These are phyloP conservation scores for Teinopalpus imperialis DNA, from an alignment of 2,888 invertebrate genomes.

Conservation along the genomic window DNA sequence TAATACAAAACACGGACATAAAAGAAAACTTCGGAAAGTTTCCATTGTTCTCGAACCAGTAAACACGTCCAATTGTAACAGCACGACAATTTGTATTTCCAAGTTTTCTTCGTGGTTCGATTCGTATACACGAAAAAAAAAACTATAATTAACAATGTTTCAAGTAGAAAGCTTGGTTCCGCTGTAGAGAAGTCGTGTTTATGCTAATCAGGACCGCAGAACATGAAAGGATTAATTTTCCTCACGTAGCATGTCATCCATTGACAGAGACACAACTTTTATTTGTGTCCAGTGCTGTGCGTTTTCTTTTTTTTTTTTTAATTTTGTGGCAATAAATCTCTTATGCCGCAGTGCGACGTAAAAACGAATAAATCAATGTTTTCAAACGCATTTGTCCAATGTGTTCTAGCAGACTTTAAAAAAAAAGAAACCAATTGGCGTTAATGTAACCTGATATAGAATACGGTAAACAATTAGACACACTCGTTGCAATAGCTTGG, in stretches of 20 bases:
- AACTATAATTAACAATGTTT: slow-evolving; percentile 13
- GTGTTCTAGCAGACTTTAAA: not conserved
- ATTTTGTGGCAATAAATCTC: slow-evolving; percentile 8
- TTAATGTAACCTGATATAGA: not conserved
- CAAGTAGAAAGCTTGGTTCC: slow-evolving; percentile 16
- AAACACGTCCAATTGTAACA: not conserved
- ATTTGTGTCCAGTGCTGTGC: not conserved
- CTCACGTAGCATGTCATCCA: slow-evolving; percentile 3
- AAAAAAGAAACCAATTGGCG: not conserved
- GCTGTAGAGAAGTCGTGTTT: slow-evolving; percentile 18
- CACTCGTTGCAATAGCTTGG: not conserved
- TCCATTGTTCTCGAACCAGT: not conserved
- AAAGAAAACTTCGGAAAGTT: too few species aligned
- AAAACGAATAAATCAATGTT: slow-evolving; percentile 2
- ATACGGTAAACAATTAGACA: not conserved
- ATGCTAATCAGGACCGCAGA: slow-evolving; percentile 20
- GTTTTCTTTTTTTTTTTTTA: slow-evolving; percentile 7
- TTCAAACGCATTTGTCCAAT: slow-evolving; percentile 7
- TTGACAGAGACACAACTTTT: slow-evolving; percentile 8
- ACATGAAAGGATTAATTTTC: slow-evolving; percentile 21
- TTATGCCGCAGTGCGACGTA: not conserved
- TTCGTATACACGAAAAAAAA: not conserved
- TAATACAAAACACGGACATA: too few species aligned
- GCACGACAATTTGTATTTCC: slow-evolving; percentile 1
- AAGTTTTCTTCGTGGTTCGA: not conserved